These are phyloP conservation scores for Vulpes ferrilata DNA, from an alignment of 2,113 vertebrate species.

Conservation along the genomic window DNA sequence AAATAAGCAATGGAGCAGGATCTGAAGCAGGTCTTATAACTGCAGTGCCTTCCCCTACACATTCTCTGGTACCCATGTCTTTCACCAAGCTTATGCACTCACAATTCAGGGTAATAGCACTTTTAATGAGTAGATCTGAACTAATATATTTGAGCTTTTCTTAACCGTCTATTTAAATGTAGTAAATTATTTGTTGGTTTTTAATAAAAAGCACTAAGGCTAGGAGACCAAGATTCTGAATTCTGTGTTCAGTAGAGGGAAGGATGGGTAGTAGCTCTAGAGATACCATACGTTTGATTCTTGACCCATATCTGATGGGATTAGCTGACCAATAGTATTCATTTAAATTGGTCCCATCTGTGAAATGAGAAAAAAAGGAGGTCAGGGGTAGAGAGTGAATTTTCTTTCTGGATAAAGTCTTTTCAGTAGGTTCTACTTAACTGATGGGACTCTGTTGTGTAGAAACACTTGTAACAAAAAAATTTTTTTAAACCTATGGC, in stretches of 20 bases:
- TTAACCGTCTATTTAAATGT: conserved; percentile 4
- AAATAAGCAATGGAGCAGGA: not conserved
- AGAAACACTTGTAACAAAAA: conserved; percentile 41
- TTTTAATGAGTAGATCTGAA: not conserved
- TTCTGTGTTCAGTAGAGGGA: not conserved
- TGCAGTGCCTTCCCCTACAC: not conserved
- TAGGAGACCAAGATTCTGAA: conserved; percentile 16
- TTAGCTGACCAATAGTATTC: conserved; percentile 1
- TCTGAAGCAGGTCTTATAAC: not conserved
- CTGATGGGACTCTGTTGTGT: not conserved
- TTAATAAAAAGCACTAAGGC: conserved; percentile 42
- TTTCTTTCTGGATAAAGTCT: conserved; percentile 49
- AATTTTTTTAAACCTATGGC: not conserved
- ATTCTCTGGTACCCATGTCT: not conserved
- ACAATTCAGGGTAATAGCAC: not conserved
- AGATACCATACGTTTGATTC: not conserved
- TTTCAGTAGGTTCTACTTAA: conserved; percentile 23
- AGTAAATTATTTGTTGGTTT: conserved; percentile 30
- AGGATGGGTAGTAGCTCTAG: not conserved
- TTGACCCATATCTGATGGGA: not conserved
- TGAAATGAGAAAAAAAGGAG: not conserved
- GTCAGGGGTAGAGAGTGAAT: not conserved
- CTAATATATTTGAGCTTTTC: not conserved
- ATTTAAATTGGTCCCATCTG: conserved; percentile 12
- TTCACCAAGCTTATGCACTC: not conserved